Evolutionary conservation across 2,797 vertebrate genomes (phyloP).

Genomic region (Simalia tracyae): DNA sequence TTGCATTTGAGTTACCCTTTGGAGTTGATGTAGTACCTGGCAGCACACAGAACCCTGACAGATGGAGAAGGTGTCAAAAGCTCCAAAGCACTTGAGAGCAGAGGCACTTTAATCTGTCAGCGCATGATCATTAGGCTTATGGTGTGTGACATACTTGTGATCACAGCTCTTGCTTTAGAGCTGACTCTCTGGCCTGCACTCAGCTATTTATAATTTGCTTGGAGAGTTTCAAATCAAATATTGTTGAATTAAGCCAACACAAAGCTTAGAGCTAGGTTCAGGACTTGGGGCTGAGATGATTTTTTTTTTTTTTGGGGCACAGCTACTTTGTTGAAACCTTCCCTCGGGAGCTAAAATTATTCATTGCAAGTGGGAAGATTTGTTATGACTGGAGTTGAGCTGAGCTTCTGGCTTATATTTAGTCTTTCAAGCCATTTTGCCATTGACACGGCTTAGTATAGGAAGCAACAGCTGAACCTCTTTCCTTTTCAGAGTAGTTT

Average conservation of each 20-base stretch:
- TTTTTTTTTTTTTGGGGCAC: background rate
- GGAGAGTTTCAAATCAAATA: background rate
- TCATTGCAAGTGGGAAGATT: slow-evolving; percentile 11
- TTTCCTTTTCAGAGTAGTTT: background rate
- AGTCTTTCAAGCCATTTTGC: background rate
- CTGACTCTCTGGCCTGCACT: slow-evolving; percentile 3
- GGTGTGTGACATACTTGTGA: slow-evolving; percentile 41
- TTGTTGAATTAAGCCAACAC: background rate
- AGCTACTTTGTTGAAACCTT: background rate
- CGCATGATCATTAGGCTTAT: slow-evolving; percentile 33
- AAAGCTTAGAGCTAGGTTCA: background rate
- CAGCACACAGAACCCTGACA: slow-evolving; percentile 35
- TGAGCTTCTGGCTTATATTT: slow-evolving; percentile 4
- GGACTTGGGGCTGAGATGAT: background rate
- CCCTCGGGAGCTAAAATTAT: background rate
- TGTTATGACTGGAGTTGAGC: background rate
- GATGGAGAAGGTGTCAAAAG: slow-evolving; percentile 36
- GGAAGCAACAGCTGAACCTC: background rate
- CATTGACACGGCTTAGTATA: background rate
- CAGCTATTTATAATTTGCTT: slow-evolving; percentile 4
- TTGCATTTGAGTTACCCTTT: slow-evolving; percentile 36
- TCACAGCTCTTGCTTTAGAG: slow-evolving; percentile 34
- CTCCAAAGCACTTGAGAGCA: slow-evolving; percentile 38
- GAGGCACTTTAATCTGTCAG: slow-evolving; percentile 40
- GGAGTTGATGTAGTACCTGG: slow-evolving; percentile 39